Evolutionary conservation across 2,797 vertebrate species (phyloP).

Genomic region (Anniella stebbinsi): DNA sequence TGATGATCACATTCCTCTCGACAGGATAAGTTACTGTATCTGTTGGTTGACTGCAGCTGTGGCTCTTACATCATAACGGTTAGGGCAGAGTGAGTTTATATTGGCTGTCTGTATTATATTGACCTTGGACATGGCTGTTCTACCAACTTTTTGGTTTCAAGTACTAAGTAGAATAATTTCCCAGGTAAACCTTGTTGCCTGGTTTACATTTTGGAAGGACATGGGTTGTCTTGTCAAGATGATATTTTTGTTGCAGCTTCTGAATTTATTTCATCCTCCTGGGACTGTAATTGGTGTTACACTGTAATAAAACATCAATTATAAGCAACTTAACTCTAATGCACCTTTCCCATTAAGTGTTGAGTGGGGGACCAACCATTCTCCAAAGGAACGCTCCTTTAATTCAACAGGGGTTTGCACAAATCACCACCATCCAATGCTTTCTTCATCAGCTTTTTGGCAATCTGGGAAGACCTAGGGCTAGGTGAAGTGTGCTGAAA

Average conservation of each 20-base stretch:
- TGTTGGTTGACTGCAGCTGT: too few species aligned
- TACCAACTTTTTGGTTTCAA: neutral
- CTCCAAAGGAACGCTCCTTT: conserved; percentile 28
- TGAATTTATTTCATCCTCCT: conserved; percentile 30
- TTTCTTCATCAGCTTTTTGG: conserved; percentile 37
- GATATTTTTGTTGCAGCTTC: conserved; percentile 9
- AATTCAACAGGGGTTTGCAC: conserved; percentile 26
- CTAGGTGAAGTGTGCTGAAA: conserved; percentile 38
- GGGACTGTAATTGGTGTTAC: neutral
- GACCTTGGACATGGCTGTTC: neutral
- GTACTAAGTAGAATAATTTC: neutral
- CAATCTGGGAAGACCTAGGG: conserved; percentile 36
- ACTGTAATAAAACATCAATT: conserved; percentile 35
- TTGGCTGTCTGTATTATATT: neutral
- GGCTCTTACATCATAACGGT: neutral
- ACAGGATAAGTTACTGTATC: too few species aligned
- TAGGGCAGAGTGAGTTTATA: neutral
- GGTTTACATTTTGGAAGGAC: neutral
- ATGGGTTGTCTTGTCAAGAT: neutral
- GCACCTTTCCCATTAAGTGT: conserved; percentile 40
- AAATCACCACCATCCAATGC: conserved; percentile 37
- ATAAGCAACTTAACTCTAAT: conserved; percentile 39
- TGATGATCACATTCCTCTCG: too few species aligned
- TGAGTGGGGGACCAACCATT: conserved; percentile 38
- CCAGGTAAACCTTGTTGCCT: neutral